Base-by-base conservation (phyloP, 2,113 vertebrate genomes). In the Leuciscus idus region DNA sequence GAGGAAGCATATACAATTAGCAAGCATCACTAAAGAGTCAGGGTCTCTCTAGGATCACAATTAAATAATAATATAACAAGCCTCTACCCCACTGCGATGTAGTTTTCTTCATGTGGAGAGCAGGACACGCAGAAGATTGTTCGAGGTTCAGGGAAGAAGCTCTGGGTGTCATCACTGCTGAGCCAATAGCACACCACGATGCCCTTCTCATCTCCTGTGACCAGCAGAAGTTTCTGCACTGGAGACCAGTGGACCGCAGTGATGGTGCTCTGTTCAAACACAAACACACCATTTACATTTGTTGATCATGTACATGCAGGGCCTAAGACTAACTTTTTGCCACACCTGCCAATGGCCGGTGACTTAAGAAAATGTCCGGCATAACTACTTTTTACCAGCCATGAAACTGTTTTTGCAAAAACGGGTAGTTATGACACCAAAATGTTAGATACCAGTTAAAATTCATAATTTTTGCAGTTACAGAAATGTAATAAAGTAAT, bases 161-260 rank as follows among this genome's bases (percentile, higher is more conserved):
- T 95, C 89, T 95, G 92, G 19, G 92, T 96, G 89, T 99, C 97
- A 30, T 89, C 96, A 7, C 96, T 97, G 93, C 97, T 94, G 87
- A 95, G 79, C 97, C 98, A 98, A 91, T 96, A 96, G 84, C 98
- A 98, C 86, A 96, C 94, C 77, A 99, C 89, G 0, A 98, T 80
- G 5, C 98, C 98, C 85, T 98, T 98, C 92, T 99, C 97, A 86
- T 99, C 98, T 5, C 97, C 98, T 0, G 97, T 96, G 33, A 99
- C 96, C 75, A 99, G 91, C 88, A 99, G 87, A 85, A 97, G 97
- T 86, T 96, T 97, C 87, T 98, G 95, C 74, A 93, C 93, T 0
- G 97, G 96, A 39, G 98, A 99, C 98, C 98, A 99, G 84, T 99
- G 97, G 83, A 99, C 86, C 0, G 97, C 95, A 0, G 96, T 92